phyloP scores from a whole-genome alignment of 1,140 invertebrate species.

The Ylistrum balloti region DNA sequence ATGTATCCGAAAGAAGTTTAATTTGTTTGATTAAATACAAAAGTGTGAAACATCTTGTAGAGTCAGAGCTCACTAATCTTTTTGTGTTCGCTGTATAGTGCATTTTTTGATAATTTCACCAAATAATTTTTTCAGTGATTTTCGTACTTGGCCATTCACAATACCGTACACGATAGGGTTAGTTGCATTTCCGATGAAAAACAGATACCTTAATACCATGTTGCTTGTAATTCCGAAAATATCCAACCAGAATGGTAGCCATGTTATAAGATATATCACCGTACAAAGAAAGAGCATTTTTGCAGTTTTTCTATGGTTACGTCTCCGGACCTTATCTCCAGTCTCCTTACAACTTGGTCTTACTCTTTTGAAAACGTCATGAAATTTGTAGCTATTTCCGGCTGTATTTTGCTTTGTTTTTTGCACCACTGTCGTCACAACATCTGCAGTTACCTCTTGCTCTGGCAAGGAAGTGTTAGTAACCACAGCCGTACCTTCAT shows the following conservation, averaged over 20 bases:
- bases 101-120: background rate
- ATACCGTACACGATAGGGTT: conserved; percentile 77
- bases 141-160: conserved; percentile 70
- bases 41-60: background rate
- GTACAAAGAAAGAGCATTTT: conserved; percentile 77
- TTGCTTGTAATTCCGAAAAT: conserved; percentile 70
- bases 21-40: background rate
- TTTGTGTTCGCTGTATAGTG: background rate
- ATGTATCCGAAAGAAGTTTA: background rate
- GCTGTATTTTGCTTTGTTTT: background rate
- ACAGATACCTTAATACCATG: conserved; percentile 70
- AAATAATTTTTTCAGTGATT: conserved; percentile 57
- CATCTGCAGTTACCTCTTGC: background rate
- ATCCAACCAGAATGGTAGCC: conserved; percentile 77
- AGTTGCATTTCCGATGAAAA: conserved; percentile 73
- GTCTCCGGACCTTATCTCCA: conserved; percentile 51
- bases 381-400: background rate
- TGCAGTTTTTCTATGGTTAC: conserved; percentile 67
- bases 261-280: conserved; percentile 73
- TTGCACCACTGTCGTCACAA: background rate
- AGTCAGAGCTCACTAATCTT: background rate
- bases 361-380: background rate
- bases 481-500: conserved; percentile 30
- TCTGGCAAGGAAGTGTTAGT: background rate
- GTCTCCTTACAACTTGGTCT: background rate